phyloP scores from a whole-genome alignment of 2,113 vertebrate genomes.

The Arizona elegans region DNA sequence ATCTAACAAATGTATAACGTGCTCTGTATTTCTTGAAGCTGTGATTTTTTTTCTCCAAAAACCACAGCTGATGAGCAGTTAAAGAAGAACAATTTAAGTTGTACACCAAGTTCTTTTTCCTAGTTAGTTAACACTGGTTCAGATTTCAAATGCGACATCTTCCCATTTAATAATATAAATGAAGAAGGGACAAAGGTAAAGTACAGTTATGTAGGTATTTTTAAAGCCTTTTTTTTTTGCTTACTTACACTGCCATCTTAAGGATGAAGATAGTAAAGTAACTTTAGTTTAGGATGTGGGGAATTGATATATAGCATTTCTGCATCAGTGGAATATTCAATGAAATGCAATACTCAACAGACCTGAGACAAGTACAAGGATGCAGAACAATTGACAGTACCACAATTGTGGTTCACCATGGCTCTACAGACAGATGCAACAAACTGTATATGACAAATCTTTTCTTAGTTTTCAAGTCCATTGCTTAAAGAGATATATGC shows the following conservation, averaged over 20 bases:
- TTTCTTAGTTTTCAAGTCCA: neutral
- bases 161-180: neutral
- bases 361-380: neutral
- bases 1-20: neutral
- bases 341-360: neutral
- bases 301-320: rapidly evolving
- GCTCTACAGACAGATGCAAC: neutral
- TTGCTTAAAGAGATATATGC: neutral
- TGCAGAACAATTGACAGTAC: neutral
- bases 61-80: neutral
- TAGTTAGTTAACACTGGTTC: neutral
- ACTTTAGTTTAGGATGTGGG: neutral
- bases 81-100: neutral
- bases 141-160: neutral
- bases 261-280: neutral
- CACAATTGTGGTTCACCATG: neutral
- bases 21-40: neutral
- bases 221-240: neutral
- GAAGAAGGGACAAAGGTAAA: rapidly evolving
- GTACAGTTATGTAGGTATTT: neutral
- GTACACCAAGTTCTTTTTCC: neutral
- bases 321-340: neutral
- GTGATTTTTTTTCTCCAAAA: neutral
- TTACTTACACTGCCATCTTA: conserved; percentile 60
- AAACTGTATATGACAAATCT: neutral